phyloP scores from a whole-genome alignment of 1,140 invertebrate species.

The Hycleus phaleratus region DNA sequence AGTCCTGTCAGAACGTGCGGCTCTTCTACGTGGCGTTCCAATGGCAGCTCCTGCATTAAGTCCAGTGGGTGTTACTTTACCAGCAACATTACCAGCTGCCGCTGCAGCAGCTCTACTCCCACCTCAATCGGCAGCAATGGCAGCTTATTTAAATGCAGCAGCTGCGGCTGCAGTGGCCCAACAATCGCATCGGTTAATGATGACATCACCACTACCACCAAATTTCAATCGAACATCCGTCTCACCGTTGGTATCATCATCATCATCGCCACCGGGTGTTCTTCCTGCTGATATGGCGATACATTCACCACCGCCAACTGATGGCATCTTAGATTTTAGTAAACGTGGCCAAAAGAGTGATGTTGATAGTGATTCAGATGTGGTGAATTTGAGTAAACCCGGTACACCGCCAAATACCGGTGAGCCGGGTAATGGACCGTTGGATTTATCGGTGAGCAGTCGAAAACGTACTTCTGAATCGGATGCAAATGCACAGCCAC shows the following conservation, averaged over 20 bases:
- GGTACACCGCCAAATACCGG: constrained; percentile 42
- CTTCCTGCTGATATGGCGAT: constrained; percentile 38
- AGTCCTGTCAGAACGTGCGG: constrained; percentile 55
- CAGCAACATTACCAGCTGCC: constrained; percentile 46
- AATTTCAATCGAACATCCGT: constrained; percentile 45
- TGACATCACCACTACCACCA: constrained; percentile 63
- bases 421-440: constrained; percentile 60
- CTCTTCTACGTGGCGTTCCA: constrained; percentile 44
- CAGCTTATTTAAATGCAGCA: constrained; percentile 62
- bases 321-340: constrained; percentile 70
- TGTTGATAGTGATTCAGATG: constrained; percentile 53
- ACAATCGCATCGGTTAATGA: constrained; percentile 61
- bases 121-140: constrained; percentile 69
- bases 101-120: constrained; percentile 56
- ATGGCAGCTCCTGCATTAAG: constrained; percentile 44
- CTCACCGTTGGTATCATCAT: constrained; percentile 52
- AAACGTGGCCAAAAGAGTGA: constrained; percentile 45
- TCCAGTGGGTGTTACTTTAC: constrained; percentile 46
- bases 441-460: constrained; percentile 70
- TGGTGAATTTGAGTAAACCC: constrained; percentile 59
- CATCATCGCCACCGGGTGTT: constrained; percentile 46
- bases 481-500: constrained; percentile 53
- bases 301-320: constrained; percentile 43
- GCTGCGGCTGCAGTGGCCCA: constrained; percentile 58
- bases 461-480: constrained; percentile 58